Evolutionary conservation across 2,888 invertebrate genomes (phyloP).

Genomic region (Cryptosula pallasiana): DNA sequence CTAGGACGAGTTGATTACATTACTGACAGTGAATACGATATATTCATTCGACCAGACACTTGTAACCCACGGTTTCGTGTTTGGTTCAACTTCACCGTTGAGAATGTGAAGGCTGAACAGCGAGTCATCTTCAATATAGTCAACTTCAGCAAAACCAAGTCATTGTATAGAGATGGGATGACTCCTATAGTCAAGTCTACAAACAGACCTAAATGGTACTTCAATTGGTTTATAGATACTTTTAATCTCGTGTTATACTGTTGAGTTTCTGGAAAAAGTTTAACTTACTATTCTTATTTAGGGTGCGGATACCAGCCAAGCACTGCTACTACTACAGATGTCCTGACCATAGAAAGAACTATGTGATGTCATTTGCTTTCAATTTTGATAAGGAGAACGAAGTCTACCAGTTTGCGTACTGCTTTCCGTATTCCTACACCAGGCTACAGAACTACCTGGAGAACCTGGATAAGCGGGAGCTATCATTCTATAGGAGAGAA

Average conservation of each 20-base stretch:
- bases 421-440: slow-evolving; percentile 92
- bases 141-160: slow-evolving; percentile 87
- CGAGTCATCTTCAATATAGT: slow-evolving; percentile 94
- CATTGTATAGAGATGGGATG: slow-evolving; percentile 81
- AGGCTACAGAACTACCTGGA: slow-evolving; percentile 78
- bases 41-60: slow-evolving; percentile 91
- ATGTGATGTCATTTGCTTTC: slow-evolving; percentile 87
- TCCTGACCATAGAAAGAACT: slow-evolving; percentile 74
- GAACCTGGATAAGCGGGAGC: slow-evolving; percentile 62
- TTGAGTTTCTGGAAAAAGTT: not conserved
- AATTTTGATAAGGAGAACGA: slow-evolving; percentile 92
- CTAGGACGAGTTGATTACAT: slow-evolving; percentile 90
- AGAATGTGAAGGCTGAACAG: slow-evolving; percentile 88
- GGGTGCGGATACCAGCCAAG: slow-evolving; percentile 59
- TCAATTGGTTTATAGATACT: not conserved
- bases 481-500: slow-evolving; percentile 65
- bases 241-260: not conserved
- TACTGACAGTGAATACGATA: slow-evolving; percentile 90
- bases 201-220: slow-evolving; percentile 82
- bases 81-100: slow-evolving; percentile 98
- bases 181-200: slow-evolving; percentile 90
- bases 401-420: slow-evolving; percentile 87
- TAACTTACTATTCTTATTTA: slow-evolving; percentile 33
- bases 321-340: slow-evolving; percentile 90
- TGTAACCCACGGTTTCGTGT: slow-evolving; percentile 86